These are phyloP conservation scores for Neolamprologus variostigma DNA, from an alignment of 2,113 vertebrate genomes.

Conservation along the genomic window DNA sequence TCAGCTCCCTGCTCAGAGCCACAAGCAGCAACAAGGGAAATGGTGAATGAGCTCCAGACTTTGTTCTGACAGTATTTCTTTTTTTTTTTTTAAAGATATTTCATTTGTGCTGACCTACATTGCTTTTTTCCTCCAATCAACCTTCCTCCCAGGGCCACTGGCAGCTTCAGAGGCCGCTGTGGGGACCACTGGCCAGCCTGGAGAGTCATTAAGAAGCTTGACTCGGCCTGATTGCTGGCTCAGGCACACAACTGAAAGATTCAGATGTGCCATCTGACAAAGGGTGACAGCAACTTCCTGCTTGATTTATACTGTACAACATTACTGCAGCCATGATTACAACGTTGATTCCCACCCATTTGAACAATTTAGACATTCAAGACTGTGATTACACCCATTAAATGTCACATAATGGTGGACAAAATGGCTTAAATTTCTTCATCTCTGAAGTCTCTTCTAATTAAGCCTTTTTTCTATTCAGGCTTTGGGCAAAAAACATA, in stretches of 20 bases:
- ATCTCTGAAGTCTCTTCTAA: background rate
- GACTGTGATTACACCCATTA: background rate
- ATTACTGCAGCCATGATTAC: background rate
- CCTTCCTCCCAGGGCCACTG: constrained; percentile 18
- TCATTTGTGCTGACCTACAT: constrained; percentile 61
- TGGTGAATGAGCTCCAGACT: constrained; percentile 46
- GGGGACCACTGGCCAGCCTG: constrained; percentile 21
- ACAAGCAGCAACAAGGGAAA: constrained; percentile 2
- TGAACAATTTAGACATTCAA: background rate
- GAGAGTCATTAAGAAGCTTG: constrained; percentile 41
- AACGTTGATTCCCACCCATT: background rate
- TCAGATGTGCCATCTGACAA: constrained; percentile 18
- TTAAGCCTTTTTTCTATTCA: background rate
- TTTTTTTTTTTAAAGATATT: constrained; percentile 1
- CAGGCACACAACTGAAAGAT: constrained; percentile 21
- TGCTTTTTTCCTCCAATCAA: constrained; percentile 62
- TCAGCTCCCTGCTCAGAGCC: constrained; percentile 21
- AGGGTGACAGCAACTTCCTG: constrained; percentile 35
- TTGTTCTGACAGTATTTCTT: constrained; percentile 30
- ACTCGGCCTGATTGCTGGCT: constrained; percentile 49
- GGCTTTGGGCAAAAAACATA: background rate
- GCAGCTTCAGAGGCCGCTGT: constrained; percentile 1
- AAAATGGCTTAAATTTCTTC: background rate
- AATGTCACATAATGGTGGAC: background rate
- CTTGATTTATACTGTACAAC: constrained; percentile 34